Conservation (phyloP, 2,797 vertebrate species). For the Triplophysa bombifrons region DNA sequence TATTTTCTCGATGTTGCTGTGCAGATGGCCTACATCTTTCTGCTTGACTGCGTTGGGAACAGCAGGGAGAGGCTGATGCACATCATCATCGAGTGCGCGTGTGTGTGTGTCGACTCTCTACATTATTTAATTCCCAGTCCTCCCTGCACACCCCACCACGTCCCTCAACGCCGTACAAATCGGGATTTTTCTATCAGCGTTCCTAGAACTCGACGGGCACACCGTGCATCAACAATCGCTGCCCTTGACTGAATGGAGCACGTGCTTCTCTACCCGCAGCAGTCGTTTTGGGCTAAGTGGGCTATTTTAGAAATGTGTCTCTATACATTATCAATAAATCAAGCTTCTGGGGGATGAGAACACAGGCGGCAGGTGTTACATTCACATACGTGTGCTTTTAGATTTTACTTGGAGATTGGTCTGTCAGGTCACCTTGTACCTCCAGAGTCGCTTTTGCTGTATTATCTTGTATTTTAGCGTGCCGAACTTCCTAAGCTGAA, state of each 20-base stretch:
- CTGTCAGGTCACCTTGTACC: constrained; percentile 52
- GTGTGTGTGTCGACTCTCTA: constrained; percentile 43
- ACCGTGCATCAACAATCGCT: neutral
- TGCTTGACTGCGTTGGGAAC: constrained; percentile 69
- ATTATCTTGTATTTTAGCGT: constrained; percentile 53
- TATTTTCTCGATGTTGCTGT: constrained; percentile 67
- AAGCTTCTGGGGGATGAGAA: neutral
- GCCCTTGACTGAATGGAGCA: constrained; percentile 15
- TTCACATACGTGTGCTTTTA: neutral
- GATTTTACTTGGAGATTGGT: constrained; percentile 30
- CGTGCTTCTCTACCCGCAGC: neutral
- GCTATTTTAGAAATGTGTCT: neutral
- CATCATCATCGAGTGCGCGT: constrained; percentile 43
- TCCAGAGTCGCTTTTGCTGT: constrained; percentile 60
- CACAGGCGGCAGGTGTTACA: neutral
- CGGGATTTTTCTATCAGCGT: constrained; percentile 29
- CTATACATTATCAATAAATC: neutral
- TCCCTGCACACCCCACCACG: constrained; percentile 22
- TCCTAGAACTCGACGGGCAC: constrained; percentile 31
- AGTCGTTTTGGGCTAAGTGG: neutral
- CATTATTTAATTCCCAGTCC: constrained; percentile 56
- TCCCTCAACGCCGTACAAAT: constrained; percentile 31
- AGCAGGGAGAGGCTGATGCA: constrained; percentile 52
- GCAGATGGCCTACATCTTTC: constrained; percentile 76
- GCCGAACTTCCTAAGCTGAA: constrained; percentile 58